Base-by-base conservation (phyloP, 2,888 invertebrate species). In the Ceratothoa steindachneri region DNA sequence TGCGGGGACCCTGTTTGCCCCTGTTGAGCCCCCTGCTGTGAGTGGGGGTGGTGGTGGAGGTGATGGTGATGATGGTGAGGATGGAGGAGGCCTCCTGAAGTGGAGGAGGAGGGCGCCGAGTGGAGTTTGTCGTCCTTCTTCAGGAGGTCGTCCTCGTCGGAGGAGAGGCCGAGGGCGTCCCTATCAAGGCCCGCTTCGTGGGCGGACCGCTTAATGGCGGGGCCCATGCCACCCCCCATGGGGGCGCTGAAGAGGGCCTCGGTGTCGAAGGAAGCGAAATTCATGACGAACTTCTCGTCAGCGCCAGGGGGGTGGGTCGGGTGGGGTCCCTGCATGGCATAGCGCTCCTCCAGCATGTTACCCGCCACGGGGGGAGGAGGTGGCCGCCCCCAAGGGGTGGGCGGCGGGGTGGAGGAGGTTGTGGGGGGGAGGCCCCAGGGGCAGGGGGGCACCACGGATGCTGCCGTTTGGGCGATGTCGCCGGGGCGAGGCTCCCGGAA, bases 121-220 rank as follows among this genome's bases (percentile, higher is more conserved):
- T 51, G 51, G 19, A 29, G 28, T n/a, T 24, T 4, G 31, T 29
- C 29, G 41, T 71, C 71, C 41, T 71, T 71, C 51, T 71, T 71
- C 75, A 78, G 55, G 71, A 75, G 73, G 22, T 78, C 78, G 69
- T 78, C 78, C n/a, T 78, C 78, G 70, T 78, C 78, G n/a, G 78
- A 78, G 30, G 78, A 78, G 24, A 78, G 72, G 28, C 75, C 75
- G 30, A 78, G 41, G 29, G 75, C 73, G 29, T 78, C 78, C 41
- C 78, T 71, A 74, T 78, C 78, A 28, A 78, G 75, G 41, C 78
- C 78, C 28, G 78, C 78, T 24, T 78, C 78, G 67, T 78, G 78
- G 67, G 78, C 78, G 60, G 78, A 78, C 24, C 78, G 52, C 67
- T 78, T 78, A 71, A 76, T 78, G 68, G 75, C 78, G 2, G 12